Evolutionary conservation across 1,140 invertebrate genomes (phyloP), one percentile per base, ranked within the genome.

Genomic region (Oscheius sp.): DNA sequence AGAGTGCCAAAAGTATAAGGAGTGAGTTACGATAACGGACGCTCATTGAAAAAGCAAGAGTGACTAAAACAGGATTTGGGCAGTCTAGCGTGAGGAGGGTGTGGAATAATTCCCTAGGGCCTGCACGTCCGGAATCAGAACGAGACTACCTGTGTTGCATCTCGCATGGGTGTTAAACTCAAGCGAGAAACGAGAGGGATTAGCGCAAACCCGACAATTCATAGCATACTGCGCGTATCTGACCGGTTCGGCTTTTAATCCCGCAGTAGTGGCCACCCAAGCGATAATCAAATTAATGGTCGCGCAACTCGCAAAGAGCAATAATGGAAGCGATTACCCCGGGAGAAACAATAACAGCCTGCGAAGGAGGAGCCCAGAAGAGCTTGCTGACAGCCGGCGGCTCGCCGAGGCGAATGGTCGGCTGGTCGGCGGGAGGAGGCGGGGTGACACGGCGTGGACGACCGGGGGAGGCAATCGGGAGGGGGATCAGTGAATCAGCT

Each of bases 261-360:
- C 49, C 23, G 49, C 49, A 20, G 49, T 55, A 55, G 49, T 55
- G 49, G 49, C 49, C 49, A 55, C 23, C 49, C 7, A 55, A 55
- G 49, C 49, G 49, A 55, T 55, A 55, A 55, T 55, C 49, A 55
- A 55, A 55, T 55, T 55, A 55, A 55, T 55, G 49, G 49, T 55
- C 15, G 49, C 49, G 49, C 49, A 55, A 55, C 49, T 55, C 49
- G n/a, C 7, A 55, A 55, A 55, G 15, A 23, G 49, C 49, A 55
- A 55, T 55, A 55, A 55, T 55, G 28, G 49, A 55, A 55, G 28
- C 23, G 49, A 55, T 55, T 55, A 55, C 49, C 15, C 38, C 15
- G 15, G 23, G 49, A 13, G 49, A 55, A 55, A 55, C 49, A 55
- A 55, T 55, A 55, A 55, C 49, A 26, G 7, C 7, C 7, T n/a